A percentile compares a stretch with the other conserved stretches of the same genome.
phyloP scores from a whole-genome alignment of 2,888 invertebrate genomes.

The Dryocosmus kuriphilus region DNA sequence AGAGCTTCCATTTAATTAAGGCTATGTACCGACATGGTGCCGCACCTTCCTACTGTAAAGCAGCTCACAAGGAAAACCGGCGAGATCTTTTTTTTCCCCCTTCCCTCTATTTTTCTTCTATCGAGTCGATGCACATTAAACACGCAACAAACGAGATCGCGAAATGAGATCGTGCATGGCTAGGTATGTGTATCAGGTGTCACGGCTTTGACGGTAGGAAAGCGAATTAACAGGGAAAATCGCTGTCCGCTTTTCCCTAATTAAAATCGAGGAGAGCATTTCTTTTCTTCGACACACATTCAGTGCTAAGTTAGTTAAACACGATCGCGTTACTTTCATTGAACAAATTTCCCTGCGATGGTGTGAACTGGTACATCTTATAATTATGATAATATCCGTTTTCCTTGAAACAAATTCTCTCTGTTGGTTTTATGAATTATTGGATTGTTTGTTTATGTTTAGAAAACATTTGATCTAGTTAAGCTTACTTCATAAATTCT shows the following conservation, averaged over 20 bases:
- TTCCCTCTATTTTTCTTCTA: constrained; percentile 50
- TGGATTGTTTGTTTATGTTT: too few relatives aligned
- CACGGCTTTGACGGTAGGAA: constrained; percentile 56
- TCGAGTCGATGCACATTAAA: constrained; percentile 53
- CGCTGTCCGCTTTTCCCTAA: constrained; percentile 33
- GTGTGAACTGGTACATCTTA: too few relatives aligned
- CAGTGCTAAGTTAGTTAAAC: constrained; percentile 33
- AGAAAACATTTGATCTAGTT: too few relatives aligned
- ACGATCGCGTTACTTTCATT: constrained; percentile 36
- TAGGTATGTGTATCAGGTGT: constrained; percentile 57
- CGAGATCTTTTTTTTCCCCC: constrained; percentile 3
- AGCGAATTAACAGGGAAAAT: constrained; percentile 57
- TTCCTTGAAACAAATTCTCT: too few relatives aligned
- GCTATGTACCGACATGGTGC: constrained; percentile 56
- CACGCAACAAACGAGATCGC: constrained; percentile 44
- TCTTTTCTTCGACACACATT: constrained; percentile 41
- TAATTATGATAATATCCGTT: too few relatives aligned
- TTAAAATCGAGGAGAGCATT: constrained; percentile 20
- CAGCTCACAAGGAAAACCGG: constrained; percentile 40
- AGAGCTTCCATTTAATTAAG: constrained; percentile 64
- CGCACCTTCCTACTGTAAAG: constrained; percentile 50
- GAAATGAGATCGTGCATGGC: constrained; percentile 51
- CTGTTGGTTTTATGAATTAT: too few relatives aligned
- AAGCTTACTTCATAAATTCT: too few relatives aligned
- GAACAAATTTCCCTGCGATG: constrained; percentile 28